Base-by-base conservation (phyloP, 2,113 vertebrate genomes). In the Microcebus ravelobensis region DNA sequence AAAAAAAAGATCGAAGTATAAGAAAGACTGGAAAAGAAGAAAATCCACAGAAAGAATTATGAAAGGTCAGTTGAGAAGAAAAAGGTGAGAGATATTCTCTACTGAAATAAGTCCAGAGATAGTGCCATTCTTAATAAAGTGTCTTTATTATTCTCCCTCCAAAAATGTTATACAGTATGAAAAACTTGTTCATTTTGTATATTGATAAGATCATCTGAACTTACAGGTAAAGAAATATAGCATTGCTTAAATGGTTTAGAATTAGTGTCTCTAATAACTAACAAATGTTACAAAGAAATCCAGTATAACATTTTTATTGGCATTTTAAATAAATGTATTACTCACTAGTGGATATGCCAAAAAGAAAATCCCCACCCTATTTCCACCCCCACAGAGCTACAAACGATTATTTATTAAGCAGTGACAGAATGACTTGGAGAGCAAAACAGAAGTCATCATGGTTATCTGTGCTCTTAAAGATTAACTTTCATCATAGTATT, bases 221-320 rank as follows among this genome's bases (percentile, higher is more conserved):
- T 90, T 90, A 88, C 29, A 96, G 90, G 87, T 90, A 73, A 36
- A 77, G 68, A 96, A 96, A 92, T 88, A 96, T 34, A 90, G 12
- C 13, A 65, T 14, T 85, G 29, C 59, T 94, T 50, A 87, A 92
- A 94, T 80, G 50, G 61, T 90, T 98, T 94, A 90, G 74, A 95
- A 94, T 93, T 97, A 74, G 80, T 92, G 89, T 92, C 50, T 93
- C 39, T 96, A 97, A 96, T 97, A 97, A 95, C 86, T 95, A 97
- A 96, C 93, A 96, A 97, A 97, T 97, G 97, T 90, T 90, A 97
- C 97, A 95, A 85, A 52, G 94, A 96, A 94, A 84, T 97, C 71
- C 96, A 97, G 95, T 95, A 90, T 97, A 97, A 97, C 92, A 92
- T 96, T 97, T 98, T 97, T 97, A 96, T 97, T 98, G 97, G 97